These are phyloP conservation scores for Toxostoma redivivum DNA, from an alignment of 2,113 vertebrate species.

Conservation along the genomic window DNA sequence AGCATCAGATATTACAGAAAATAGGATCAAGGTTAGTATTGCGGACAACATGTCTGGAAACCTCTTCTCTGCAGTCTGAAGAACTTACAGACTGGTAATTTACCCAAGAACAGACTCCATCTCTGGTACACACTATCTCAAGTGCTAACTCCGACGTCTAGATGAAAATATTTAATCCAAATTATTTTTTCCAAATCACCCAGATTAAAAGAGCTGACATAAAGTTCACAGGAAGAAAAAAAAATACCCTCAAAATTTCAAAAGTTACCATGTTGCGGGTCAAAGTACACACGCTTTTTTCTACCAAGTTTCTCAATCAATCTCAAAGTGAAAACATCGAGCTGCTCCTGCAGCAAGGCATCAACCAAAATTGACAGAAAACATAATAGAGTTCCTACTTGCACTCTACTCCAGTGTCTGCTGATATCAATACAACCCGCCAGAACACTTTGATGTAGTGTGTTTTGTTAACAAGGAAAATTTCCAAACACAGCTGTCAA, in stretches of 20 bases:
- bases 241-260: neutral
- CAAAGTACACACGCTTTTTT: neutral
- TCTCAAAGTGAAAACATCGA: neutral
- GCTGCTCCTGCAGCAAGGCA: neutral
- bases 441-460: neutral
- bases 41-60: neutral
- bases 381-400: neutral
- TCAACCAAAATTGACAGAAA: neutral
- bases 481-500: neutral
- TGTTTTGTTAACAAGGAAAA: neutral
- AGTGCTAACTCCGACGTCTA: neutral
- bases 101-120: neutral
- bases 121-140: neutral
- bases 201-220: neutral
- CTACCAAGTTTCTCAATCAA: neutral
- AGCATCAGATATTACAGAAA: neutral
- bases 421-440: neutral
- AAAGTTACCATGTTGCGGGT: neutral
- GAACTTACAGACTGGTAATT: neutral
- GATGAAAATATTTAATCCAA: neutral
- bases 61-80: neutral
- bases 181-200: neutral
- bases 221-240: neutral
- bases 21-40: neutral
- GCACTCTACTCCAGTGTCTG: neutral